Percentiles rank a stretch among this genome's conserved stretches.
These are phyloP conservation scores for Sturnus vulgaris DNA, from an alignment of 2,113 vertebrate genomes.

Conservation along the genomic window DNA sequence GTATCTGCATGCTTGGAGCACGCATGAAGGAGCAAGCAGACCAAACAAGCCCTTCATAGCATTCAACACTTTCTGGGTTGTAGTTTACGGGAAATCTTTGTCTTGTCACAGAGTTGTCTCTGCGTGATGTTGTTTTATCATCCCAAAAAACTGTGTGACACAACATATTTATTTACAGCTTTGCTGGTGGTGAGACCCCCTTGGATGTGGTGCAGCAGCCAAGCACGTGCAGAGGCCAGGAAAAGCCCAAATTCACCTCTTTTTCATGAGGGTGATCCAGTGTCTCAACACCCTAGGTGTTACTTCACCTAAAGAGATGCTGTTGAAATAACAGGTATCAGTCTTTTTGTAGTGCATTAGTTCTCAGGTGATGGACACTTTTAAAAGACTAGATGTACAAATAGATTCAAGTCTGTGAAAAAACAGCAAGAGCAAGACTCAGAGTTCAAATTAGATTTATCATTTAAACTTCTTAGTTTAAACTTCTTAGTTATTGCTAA, in stretches of 20 bases:
- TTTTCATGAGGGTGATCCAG: background rate
- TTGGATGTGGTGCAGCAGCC: background rate
- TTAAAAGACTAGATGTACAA: background rate
- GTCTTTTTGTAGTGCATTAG: background rate
- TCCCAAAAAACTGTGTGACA: background rate
- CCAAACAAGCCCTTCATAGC: background rate
- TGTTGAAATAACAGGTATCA: background rate
- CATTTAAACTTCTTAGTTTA: too few species aligned
- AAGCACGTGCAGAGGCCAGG: background rate
- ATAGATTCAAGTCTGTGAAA: background rate
- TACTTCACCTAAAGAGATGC: background rate
- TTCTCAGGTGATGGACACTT: background rate
- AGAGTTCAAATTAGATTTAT: background rate
- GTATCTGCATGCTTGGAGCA: background rate
- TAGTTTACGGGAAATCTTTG: background rate
- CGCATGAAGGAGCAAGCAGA: background rate
- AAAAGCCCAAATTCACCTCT: background rate
- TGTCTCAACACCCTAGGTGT: rapidly evolving
- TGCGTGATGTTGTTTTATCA: background rate
- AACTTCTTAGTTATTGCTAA: background rate
- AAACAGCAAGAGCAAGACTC: background rate
- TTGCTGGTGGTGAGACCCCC: background rate
- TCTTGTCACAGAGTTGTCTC: rapidly evolving
- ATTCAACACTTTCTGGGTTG: background rate
- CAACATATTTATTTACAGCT: background rate